Base-by-base conservation (phyloP, 1,140 invertebrate genomes). In the Calliopsis andreniformis region DNA sequence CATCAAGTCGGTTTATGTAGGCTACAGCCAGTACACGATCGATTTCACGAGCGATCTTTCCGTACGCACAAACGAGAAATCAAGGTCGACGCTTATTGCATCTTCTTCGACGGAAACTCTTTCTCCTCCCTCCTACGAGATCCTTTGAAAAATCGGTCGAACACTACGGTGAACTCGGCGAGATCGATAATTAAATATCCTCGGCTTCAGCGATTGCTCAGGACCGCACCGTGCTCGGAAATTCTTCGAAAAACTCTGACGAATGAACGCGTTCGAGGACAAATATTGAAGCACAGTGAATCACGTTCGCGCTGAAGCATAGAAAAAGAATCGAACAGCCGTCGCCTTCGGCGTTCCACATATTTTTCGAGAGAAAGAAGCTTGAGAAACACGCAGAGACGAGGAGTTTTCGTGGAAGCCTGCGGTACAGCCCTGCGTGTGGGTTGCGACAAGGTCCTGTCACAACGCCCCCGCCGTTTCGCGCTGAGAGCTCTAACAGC, bases 361-460 rank as follows among this genome's bases (percentile, higher is more conserved):
- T n/a, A n/a, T 39, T 10, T 39, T 10, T 39, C 35, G 35, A 39
- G 10, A 39, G 35, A n/a, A n/a, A n/a, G n/a, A n/a, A n/a, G n/a
- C n/a, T n/a, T n/a, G n/a, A n/a, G n/a, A 45, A 79, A 69, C 69
- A 20, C 63, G 20, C 39, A 20, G 45, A 16, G 20, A 10, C 20
- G 12, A 39, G 25, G n/a, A 43, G 61, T 81, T 86, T 86, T 83
- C 71, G 82, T 86, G 55, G 83, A 85, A 84, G 73, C 80, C 23
- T 16, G 12, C 23, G 51, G 76, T 89, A 89, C 88, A 82, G 89
- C 83, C 86, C 87, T 89, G 88, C 51, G 86, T 90, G 88, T 90
- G 87, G 88, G 88, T 79, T 79, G 89, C 81, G 87, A 89, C 88
- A 90, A 89, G 89, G 88, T 87, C 85, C 88, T 89, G 87, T 83